Evolutionary conservation across 2,113 vertebrate species (phyloP).

Genomic region (Notechis scutatus): DNA sequence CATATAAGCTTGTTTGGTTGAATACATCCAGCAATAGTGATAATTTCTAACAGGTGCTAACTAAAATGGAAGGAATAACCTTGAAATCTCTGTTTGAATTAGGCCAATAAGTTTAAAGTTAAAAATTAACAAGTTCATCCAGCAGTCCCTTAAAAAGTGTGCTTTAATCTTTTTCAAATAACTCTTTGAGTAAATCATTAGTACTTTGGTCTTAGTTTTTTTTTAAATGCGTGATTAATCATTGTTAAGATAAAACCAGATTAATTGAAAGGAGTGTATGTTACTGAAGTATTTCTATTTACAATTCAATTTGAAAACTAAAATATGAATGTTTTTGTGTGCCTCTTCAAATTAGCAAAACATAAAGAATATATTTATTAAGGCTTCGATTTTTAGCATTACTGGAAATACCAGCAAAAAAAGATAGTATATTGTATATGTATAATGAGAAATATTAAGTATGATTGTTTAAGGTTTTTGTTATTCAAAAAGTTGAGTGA

Average conservation of each 20-base stretch:
- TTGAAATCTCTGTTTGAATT: constrained; percentile 1
- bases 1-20: neutral
- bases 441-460: neutral
- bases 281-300: neutral
- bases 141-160: neutral
- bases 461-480: neutral
- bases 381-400: neutral
- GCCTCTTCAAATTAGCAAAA: neutral
- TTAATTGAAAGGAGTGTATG: neutral
- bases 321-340: neutral
- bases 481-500: neutral
- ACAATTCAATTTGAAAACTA: neutral
- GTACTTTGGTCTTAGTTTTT: neutral
- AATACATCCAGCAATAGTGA: neutral
- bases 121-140: constrained; percentile 17
- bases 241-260: neutral
- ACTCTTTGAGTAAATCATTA: neutral
- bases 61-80: neutral
- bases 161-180: constrained; percentile 8
- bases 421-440: neutral
- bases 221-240: neutral
- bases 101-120: neutral
- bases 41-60: neutral
- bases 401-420: neutral
- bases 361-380: neutral